Percentiles rank a stretch among this genome's conserved stretches.
These are phyloP conservation scores for Asbolus verrucosus DNA, from an alignment of 1,140 invertebrate genomes.

Conservation along the genomic window DNA sequence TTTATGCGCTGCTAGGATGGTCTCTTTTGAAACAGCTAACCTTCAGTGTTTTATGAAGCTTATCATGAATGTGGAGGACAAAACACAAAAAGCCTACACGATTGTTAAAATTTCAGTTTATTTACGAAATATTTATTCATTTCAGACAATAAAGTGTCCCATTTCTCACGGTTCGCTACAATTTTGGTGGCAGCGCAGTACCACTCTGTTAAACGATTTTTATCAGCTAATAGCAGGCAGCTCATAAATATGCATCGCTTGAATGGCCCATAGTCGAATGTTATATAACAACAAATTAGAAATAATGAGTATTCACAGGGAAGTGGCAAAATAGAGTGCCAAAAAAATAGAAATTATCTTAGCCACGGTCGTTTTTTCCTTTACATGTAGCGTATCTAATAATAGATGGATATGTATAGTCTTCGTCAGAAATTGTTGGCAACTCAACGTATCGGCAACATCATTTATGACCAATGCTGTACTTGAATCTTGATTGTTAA, in stretches of 20 bases:
- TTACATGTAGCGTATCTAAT: too few relatives aligned
- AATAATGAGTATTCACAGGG: conserved; percentile 9
- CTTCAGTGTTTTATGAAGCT: conserved; percentile 8
- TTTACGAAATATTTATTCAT: conserved; percentile 35
- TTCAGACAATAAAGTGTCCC: conserved; percentile 15
- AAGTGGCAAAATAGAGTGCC: background rate
- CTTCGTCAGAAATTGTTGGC: too few relatives aligned
- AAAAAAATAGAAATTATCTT: too few relatives aligned
- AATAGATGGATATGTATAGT: too few relatives aligned
- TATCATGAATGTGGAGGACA: conserved; percentile 4
- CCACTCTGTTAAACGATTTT: conserved; percentile 20
- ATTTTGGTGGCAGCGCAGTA: conserved; percentile 40
- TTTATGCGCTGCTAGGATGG: background rate
- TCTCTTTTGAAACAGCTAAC: conserved; percentile 8
- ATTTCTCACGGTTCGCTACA: conserved; percentile 39
- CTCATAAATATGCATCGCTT: conserved; percentile 19
- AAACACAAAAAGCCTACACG: conserved; percentile 21
- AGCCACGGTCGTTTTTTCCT: too few relatives aligned
- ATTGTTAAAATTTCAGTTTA: conserved; percentile 26
- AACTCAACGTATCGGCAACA: too few relatives aligned
- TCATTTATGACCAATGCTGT: too few relatives aligned
- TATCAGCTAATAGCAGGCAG: conserved; percentile 3
- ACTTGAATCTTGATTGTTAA: too few relatives aligned
- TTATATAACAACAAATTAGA: conserved; percentile 9
- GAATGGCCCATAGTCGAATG: conserved; percentile 6